Percentiles rank a stretch among this genome's conserved stretches.
These are phyloP conservation scores for Eubucco bourcierii DNA, from an alignment of 2,113 vertebrate genomes.

Conservation along the genomic window DNA sequence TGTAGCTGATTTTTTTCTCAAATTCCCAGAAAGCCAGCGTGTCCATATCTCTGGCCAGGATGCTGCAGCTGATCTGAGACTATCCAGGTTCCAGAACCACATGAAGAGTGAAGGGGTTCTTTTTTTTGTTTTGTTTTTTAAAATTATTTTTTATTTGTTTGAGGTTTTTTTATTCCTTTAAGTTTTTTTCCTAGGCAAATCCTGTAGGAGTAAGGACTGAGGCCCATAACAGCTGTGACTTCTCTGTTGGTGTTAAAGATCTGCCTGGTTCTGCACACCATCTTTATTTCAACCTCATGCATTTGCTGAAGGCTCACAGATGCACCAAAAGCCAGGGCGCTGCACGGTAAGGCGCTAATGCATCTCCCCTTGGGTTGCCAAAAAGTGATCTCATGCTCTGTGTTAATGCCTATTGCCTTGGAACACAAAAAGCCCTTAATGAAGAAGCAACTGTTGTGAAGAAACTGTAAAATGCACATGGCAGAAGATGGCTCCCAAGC, in stretches of 20 bases:
- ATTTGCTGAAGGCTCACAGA: background rate
- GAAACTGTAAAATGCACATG: background rate
- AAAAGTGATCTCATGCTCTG: background rate
- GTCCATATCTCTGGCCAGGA: background rate
- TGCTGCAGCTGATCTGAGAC: background rate
- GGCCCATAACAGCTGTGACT: background rate
- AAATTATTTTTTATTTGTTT: too few relatives aligned
- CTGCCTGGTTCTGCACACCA: background rate
- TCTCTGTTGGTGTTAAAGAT: background rate
- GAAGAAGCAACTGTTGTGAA: background rate
- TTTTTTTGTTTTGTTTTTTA: background rate
- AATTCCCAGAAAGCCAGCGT: background rate
- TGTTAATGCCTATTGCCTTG: background rate
- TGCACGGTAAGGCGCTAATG: background rate
- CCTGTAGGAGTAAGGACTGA: background rate
- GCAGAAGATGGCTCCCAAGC: background rate
- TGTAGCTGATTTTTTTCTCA: background rate
- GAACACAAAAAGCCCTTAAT: background rate
- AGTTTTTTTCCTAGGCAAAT: background rate
- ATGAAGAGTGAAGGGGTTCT: background rate
- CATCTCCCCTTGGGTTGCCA: background rate
- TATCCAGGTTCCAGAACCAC: background rate
- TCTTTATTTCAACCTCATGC: slow-evolving; percentile 20
- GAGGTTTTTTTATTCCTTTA: background rate
- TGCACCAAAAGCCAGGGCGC: background rate